Conservation (phyloP, 2,888 invertebrate species). For the Pimpla rufipes region DNA sequence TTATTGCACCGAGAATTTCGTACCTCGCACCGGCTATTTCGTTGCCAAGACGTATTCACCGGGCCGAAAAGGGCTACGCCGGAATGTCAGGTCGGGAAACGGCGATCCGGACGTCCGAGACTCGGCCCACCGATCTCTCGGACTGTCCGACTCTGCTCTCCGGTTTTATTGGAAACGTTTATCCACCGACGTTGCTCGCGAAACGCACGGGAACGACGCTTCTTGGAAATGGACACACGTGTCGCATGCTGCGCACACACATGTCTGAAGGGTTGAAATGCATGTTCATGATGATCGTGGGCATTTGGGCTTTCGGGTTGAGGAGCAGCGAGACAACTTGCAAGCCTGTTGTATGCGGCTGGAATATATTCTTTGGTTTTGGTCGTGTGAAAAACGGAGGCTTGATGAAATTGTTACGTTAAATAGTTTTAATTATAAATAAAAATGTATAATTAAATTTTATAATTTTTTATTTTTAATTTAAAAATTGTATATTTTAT, state of each 20-base stretch:
- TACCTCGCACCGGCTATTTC: conserved; percentile 23
- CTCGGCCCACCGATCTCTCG: neutral
- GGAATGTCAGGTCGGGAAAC: neutral
- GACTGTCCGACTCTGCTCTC: neutral
- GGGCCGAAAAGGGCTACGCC: neutral
- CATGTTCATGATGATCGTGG: neutral
- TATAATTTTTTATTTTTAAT: too few species aligned
- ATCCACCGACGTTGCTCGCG: neutral
- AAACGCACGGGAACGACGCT: too few species aligned
- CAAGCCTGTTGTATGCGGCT: conserved; percentile 10
- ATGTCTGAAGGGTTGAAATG: neutral
- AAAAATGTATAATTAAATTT: too few species aligned
- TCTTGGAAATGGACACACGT: conserved; percentile 8
- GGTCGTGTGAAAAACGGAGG: conserved; percentile 28
- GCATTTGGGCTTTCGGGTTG: conserved; percentile 7
- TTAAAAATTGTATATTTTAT: too few species aligned
- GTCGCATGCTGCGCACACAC: neutral
- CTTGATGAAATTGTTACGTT: conserved; percentile 47
- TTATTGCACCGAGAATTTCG: conserved; percentile 49
- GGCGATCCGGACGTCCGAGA: neutral
- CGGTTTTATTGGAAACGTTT: conserved; percentile 43
- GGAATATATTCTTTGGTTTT: conserved; percentile 50
- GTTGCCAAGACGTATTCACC: neutral
- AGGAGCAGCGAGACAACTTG: conserved; percentile 12
- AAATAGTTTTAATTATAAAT: too few species aligned